Evolutionary conservation across 2,113 vertebrate species (phyloP).

Genomic region (Lucifuga dentata): DNA sequence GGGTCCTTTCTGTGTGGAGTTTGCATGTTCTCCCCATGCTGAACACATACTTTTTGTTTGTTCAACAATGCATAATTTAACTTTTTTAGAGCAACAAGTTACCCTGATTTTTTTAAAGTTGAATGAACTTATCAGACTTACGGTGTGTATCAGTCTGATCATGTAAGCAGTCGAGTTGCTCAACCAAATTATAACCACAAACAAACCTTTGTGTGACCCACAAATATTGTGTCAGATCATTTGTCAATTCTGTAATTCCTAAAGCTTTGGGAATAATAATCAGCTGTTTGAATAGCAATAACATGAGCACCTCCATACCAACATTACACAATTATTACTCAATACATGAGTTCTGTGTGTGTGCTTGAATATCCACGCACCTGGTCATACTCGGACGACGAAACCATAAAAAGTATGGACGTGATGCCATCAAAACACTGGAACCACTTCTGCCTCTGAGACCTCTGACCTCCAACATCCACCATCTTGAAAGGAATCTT

Average conservation of each 20-base stretch:
- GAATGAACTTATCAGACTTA: no score
- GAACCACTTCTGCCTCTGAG: conserved; percentile 98
- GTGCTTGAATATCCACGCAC: conserved; percentile 18
- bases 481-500: conserved; percentile 99
- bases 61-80: no score
- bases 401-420: conserved; percentile 97
- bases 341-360: no score
- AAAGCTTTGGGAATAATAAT: conserved; percentile 24
- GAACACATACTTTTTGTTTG: no score
- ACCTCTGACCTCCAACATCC: conserved; percentile 95
- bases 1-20: no score
- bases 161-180: conserved; percentile 56
- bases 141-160: no score
- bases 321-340: neutral
- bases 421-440: conserved; percentile 98
- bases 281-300: neutral
- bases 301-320: neutral
- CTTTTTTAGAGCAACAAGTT: no score
- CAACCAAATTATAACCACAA: conserved; percentile 59
- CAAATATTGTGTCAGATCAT: conserved; percentile 14
- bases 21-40: no score
- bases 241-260: conserved; percentile 22
- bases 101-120: no score
- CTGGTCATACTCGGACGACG: conserved; percentile 96
- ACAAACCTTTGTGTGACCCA: conserved; percentile 60